These are phyloP conservation scores for Lasioglossum oenotherae DNA, from an alignment of 2,888 invertebrate species.

Conservation along the genomic window DNA sequence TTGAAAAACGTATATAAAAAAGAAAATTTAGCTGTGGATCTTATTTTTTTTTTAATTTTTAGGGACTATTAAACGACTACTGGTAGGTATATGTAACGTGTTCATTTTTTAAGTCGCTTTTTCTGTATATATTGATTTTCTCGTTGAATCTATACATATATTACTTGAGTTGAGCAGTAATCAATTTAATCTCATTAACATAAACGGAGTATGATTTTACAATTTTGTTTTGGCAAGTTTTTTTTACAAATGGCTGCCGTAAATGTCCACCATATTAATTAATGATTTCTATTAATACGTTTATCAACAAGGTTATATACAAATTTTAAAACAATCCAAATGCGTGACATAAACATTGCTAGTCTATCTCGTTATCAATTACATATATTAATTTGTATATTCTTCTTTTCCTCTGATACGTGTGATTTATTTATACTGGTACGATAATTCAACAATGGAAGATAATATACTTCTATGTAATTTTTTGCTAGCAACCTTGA, in stretches of 20 bases:
- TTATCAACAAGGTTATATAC: not conserved
- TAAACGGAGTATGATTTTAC: not conserved
- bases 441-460: not conserved
- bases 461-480: not conserved
- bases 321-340: not conserved
- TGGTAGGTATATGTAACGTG: not conserved
- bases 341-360: not conserved
- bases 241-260: no score
- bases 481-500: not conserved
- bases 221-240: no score
- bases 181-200: not conserved
- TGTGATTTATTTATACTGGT: not conserved
- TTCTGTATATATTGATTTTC: not conserved
- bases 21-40: not conserved
- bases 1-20: not conserved
- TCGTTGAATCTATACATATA: not conserved
- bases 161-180: not conserved
- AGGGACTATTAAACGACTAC: not conserved
- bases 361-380: not conserved
- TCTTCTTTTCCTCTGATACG: not conserved
- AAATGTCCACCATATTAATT: not conserved
- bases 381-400: not conserved
- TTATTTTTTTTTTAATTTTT: not conserved
- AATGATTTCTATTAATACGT: not conserved
- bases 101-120: not conserved